Conservation (phyloP, 2,113 vertebrate species). For the Isurus oxyrinchus region DNA sequence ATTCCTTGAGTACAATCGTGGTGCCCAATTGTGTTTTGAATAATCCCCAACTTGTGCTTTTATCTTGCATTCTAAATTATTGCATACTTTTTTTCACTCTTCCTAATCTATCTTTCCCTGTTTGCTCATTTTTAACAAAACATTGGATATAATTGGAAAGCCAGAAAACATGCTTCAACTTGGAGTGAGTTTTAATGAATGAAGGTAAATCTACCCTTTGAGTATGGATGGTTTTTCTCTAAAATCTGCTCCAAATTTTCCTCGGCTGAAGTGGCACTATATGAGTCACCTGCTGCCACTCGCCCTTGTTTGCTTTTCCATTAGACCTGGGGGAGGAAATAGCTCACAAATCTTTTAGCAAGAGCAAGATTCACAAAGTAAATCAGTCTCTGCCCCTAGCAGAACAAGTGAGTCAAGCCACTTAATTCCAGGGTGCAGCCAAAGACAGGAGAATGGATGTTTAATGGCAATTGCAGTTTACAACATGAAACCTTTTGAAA, state of each 20-base stretch:
- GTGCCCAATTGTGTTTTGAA: too few relatives aligned
- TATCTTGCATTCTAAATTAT: neutral
- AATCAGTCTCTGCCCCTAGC: neutral
- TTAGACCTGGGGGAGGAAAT: neutral
- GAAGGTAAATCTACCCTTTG: neutral
- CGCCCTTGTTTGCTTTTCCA: neutral
- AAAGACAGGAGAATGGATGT: neutral
- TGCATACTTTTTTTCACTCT: neutral
- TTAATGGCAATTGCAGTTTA: neutral
- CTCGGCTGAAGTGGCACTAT: neutral
- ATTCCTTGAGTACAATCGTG: neutral
- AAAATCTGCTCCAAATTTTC: neutral
- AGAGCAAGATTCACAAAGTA: neutral
- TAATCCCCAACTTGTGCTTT: too few relatives aligned
- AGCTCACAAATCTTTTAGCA: neutral
- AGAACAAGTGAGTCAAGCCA: neutral
- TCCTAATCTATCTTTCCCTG: neutral
- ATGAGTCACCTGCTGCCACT: neutral
- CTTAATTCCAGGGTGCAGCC: neutral
- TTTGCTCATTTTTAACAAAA: neutral
- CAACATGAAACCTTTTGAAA: neutral
- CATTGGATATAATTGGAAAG: neutral
- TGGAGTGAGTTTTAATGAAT: neutral
- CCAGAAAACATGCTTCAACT: neutral
- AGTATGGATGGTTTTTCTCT: neutral